These are phyloP conservation scores for Nemopilema nomurai DNA, from an alignment of 30 jellyfish, hydroid and myxozoan genomes.

Conservation along the genomic window DNA sequence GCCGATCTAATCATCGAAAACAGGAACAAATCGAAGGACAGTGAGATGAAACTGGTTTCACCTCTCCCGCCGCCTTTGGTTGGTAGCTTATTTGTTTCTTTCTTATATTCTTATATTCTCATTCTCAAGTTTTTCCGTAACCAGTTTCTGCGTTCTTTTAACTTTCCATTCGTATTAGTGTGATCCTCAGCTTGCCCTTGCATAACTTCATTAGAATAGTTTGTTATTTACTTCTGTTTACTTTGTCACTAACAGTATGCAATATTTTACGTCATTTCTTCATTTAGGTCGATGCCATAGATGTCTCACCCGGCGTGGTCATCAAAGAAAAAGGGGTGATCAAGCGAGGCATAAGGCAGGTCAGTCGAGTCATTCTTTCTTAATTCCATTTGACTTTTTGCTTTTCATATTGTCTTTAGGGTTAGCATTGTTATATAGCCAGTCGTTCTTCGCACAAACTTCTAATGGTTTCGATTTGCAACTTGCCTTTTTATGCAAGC, in stretches of 20 bases:
- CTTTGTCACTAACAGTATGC: neutral
- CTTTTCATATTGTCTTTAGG: neutral
- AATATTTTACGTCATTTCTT: too few species aligned
- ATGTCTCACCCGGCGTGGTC: slow-evolving; percentile 78
- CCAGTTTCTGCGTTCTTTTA: too few species aligned
- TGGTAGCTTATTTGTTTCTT: neutral
- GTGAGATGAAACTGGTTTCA: slow-evolving; percentile 52
- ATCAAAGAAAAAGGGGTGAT: slow-evolving; percentile 74
- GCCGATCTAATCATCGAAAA: slow-evolving; percentile 12
- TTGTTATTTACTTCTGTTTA: neutral
- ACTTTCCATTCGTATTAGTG: too few species aligned
- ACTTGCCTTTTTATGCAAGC: too few species aligned
- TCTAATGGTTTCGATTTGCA: too few species aligned
- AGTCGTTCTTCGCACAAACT: too few species aligned
- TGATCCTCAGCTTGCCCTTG: too few species aligned
- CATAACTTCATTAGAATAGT: too few species aligned
- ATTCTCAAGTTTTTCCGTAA: too few species aligned
- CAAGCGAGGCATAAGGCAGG: slow-evolving; percentile 73
- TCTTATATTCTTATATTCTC: too few species aligned
- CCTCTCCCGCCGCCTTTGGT: slow-evolving; percentile 84
- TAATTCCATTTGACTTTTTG: neutral
- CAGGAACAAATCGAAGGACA: slow-evolving; percentile 16
- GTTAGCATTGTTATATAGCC: too few species aligned
- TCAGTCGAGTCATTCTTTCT: neutral
- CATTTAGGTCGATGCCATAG: slow-evolving; percentile 66